These are phyloP conservation scores for Alfaro cultratus DNA, from an alignment of 2,797 vertebrate species.

Conservation along the genomic window DNA sequence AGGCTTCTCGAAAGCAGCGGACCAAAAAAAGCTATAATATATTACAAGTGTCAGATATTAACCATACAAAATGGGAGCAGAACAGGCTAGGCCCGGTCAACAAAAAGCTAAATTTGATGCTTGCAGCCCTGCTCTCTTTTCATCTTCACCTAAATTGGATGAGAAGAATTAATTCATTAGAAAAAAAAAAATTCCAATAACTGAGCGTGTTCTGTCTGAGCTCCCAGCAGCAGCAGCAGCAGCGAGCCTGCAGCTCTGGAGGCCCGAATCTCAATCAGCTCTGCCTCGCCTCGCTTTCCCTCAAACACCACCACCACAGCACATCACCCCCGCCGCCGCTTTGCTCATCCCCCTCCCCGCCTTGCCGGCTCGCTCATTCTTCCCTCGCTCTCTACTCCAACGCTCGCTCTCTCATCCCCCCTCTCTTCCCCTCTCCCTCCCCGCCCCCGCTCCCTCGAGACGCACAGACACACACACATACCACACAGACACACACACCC, in stretches of 20 bases:
- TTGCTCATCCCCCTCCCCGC: neutral
- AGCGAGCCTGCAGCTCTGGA: constrained; percentile 77
- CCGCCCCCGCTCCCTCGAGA: constrained; percentile 20
- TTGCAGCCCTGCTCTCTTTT: constrained; percentile 69
- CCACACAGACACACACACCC: constrained; percentile 36
- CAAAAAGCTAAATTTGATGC: constrained; percentile 73
- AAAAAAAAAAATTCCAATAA: constrained; percentile 76
- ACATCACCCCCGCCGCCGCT: neutral
- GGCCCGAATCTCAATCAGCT: constrained; percentile 80
- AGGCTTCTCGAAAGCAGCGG: constrained; percentile 29
- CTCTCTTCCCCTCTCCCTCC: neutral
- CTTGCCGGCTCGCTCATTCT: constrained; percentile 6
- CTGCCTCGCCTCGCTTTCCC: constrained; percentile 71
- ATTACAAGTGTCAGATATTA: constrained; percentile 66
- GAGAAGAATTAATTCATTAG: constrained; percentile 82
- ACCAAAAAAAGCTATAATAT: constrained; percentile 35
- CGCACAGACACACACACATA: constrained; percentile 28
- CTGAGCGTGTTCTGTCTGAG: constrained; percentile 70
- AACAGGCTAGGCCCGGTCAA: constrained; percentile 58
- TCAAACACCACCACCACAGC: constrained; percentile 12
- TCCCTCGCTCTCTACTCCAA: constrained; percentile 41
- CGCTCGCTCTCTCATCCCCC: constrained; percentile 19
- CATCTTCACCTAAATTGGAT: constrained; percentile 79
- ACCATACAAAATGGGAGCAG: constrained; percentile 55
- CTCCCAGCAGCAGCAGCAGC: constrained; percentile 62